A percentile compares a stretch with the other conserved stretches of the same genome.
Evolutionary conservation across 1,140 invertebrate species (phyloP).

Genomic region (Helicoverpa zea): DNA sequence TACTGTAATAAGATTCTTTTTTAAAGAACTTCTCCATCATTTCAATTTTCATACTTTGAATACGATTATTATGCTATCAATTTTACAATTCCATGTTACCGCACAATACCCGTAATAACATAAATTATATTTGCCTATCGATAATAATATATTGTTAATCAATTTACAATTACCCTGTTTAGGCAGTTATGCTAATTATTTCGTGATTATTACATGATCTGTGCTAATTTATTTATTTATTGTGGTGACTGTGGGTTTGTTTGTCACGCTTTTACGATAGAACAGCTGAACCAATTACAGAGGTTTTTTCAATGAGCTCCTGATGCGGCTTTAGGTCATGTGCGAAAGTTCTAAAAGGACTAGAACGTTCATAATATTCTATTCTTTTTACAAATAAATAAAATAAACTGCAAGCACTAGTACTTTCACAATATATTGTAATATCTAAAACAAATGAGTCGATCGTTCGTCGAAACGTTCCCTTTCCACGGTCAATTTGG

Average conservation of each 20-base stretch:
- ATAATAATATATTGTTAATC: not conserved
- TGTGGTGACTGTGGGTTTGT: no score
- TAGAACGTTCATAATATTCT: not conserved
- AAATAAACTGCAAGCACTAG: slow-evolving; percentile 22
- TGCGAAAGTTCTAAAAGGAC: not conserved
- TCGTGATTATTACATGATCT: not conserved
- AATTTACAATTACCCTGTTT: not conserved
- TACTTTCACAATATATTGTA: slow-evolving; percentile 37
- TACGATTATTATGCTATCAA: no score
- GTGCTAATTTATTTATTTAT: no score
- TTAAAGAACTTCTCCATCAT: no score
- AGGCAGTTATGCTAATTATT: not conserved
- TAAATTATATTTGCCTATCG: no score
- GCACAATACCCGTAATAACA: no score
- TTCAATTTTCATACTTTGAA: no score
- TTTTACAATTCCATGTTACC: no score
- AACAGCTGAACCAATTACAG: no score
- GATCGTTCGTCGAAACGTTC: slow-evolving; percentile 57
- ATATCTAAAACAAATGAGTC: slow-evolving; percentile 56
- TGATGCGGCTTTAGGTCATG: not conserved
- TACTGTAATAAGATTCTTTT: no score
- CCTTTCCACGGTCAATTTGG: slow-evolving; percentile 78
- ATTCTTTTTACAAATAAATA: not conserved
- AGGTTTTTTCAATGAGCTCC: no score
- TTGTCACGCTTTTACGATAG: no score